These are phyloP conservation scores for Piscicola geometra DNA, from an alignment of 2,888 invertebrate species.

Conservation along the genomic window DNA sequence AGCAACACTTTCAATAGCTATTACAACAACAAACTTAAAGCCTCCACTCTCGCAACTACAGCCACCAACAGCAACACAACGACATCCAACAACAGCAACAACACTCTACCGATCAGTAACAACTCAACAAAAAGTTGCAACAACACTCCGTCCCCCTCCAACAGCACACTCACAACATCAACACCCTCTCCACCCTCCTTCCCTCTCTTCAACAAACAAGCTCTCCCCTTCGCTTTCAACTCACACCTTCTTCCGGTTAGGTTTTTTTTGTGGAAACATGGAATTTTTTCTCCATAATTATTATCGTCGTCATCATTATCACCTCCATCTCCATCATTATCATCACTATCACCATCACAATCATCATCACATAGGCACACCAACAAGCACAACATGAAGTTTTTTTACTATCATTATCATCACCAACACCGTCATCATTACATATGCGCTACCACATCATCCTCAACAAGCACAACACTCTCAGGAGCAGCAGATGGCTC, in stretches of 20 bases:
- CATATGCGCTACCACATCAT: too few species aligned
- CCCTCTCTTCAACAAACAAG: slow-evolving; percentile 6
- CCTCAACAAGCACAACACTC: background rate
- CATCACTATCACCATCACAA: too few species aligned
- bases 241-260: background rate
- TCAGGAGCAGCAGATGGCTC: slow-evolving; percentile 9
- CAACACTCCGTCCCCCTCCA: background rate
- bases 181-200: slow-evolving; percentile 1
- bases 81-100: background rate
- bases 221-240: background rate
- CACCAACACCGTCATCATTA: too few species aligned
- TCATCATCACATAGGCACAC: too few species aligned
- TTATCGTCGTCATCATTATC: too few species aligned
- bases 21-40: background rate
- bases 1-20: background rate
- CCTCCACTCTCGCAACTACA: too few species aligned
- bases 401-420: too few species aligned
- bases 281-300: too few species aligned
- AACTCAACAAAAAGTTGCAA: background rate
- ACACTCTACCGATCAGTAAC: background rate
- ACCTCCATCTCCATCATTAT: too few species aligned
- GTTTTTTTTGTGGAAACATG: background rate
- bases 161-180: slow-evolving; percentile 3
- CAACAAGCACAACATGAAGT: too few species aligned
- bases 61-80: too few species aligned